Evolutionary conservation across 2,888 invertebrate genomes (phyloP), one percentile per base, ranked within the genome.

Genomic region (Sisyra nigra): DNA sequence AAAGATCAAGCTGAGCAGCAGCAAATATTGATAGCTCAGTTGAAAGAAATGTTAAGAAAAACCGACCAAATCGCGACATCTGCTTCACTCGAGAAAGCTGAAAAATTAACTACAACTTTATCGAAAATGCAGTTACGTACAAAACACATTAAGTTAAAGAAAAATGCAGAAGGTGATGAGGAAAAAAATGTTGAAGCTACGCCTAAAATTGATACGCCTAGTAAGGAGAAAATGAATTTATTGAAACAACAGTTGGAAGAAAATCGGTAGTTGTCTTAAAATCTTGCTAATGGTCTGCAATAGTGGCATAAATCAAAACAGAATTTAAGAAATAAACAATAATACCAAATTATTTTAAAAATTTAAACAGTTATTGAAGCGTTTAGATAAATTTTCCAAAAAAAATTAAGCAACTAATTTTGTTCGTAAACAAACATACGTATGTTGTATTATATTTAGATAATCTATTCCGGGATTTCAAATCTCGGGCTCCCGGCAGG

Each of bases 171-270:
- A 39, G 48, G 40, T 40, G 45, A 37, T 43, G 45, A 41, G 39
- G 47, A 45, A 40, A 40, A 44, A 17, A 24, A 43, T 19, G 41
- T 41, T 4, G 49, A 45, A 43, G 11, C 10, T 19, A 11, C 14
- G 31, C 50, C 51, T 17, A 50, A 45, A 29, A 38, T 49, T 13
- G 61, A 61, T 46, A 61, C 61, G 15, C 64, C 67, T 39, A 65
- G 66, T 31, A 69, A 60, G 50, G 69, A 69, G 50, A 71, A 69
- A 51, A 58, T 72, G 15, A 60, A 63, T 50, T 56, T 72, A 42
- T 52, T 72, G 29, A 61, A 67, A 11, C 66, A 67, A 48, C 70
- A 71, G 52, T 55, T 71, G 45, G 70, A 71, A 49, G 65, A 71
- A 53, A 72, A 69, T 52, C 68, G 68, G 53, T 62, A 53, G 47